Conservation (phyloP, 2,113 vertebrate species). For the Indicator indicator region DNA sequence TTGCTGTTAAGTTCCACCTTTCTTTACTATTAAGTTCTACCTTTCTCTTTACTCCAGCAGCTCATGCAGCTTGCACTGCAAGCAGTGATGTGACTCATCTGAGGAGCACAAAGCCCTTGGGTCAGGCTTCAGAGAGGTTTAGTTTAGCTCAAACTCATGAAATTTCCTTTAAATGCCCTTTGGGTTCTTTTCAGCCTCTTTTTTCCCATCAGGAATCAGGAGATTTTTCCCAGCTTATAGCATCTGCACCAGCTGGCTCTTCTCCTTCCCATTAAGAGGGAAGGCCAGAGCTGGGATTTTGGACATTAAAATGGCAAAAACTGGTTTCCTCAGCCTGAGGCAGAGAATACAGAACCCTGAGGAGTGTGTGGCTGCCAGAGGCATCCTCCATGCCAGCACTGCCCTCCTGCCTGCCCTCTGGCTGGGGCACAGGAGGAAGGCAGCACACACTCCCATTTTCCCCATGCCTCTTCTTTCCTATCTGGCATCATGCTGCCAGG, state of each 20-base stretch:
- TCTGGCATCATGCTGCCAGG: not conserved
- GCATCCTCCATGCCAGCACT: not conserved
- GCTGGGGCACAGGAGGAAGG: not conserved
- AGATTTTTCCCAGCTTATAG: not conserved
- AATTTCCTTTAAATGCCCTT: not conserved
- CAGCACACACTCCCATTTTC: not conserved
- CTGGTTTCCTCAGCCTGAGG: not conserved
- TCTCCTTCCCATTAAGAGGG: not conserved
- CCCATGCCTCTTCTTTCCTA: not conserved
- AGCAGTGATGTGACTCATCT: rapidly evolving
- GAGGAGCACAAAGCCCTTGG: not conserved
- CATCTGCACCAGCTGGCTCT: rapidly evolving
- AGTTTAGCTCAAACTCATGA: not conserved
- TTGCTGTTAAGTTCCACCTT: too few species aligned
- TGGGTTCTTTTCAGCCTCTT: not conserved
- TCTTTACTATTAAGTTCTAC: not conserved
- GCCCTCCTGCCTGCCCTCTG: not conserved
- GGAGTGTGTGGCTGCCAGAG: rapidly evolving
- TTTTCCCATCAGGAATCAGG: not conserved
- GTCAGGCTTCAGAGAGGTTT: not conserved
- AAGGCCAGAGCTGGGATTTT: not conserved
- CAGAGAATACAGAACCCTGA: not conserved
- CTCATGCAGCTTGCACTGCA: rapidly evolving
- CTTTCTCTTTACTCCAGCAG: rapidly evolving
- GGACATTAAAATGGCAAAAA: not conserved